Evolutionary conservation across 2,888 invertebrate species (phyloP), one percentile per base, ranked within the genome.

Genomic region (Agonum fuliginosum): DNA sequence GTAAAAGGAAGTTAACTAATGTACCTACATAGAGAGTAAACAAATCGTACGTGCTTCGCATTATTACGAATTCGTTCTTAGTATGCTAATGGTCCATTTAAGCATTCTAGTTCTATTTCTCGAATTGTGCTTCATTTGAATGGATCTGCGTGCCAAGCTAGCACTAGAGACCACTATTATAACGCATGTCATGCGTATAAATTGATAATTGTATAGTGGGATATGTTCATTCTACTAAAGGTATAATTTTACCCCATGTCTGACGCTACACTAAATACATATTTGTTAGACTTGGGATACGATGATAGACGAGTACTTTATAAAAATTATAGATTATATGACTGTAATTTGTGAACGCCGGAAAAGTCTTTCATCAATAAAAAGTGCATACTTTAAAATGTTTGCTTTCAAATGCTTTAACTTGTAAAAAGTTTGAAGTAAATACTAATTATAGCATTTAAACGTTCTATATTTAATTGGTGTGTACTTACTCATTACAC

Each of bases 101-200:
- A 37, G n/a, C n/a, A 37, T 37, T 37, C 37, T 1, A 37, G 37
- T 37, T 37, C 3, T 37, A 8, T 6, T 37, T 37, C 37, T 37
- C 37, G 37, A 12, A 37, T 37, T 37, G 37, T 8, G 37, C 37
- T 37, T 10, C 37, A 37, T 37, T 37, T 37, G 37, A 37, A 37
- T 37, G n/a, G 37, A 37, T 37, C 37, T 37, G 37, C 37, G 37
- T 37, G 37, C 37, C 2, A 37, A 12, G 1, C n/a, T n/a, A 10
- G n/a, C 37, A 37, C 27, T 58, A 6, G 58, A 58, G 24, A 58
- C 24, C 54, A 54, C 54, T 58, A 46, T 46, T 46, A 46, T 46
- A 69, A 69, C 14, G 43, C 69, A 17, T 46, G 69, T 69, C 69
- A 69, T 69, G 69, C 69, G 69, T 69, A 43, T 46, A 46, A 69